Percentiles rank a stretch among this genome's conserved stretches.
Evolutionary conservation across 1,140 invertebrate species (phyloP).

Genomic region (Drosophila kurseongensis): DNA sequence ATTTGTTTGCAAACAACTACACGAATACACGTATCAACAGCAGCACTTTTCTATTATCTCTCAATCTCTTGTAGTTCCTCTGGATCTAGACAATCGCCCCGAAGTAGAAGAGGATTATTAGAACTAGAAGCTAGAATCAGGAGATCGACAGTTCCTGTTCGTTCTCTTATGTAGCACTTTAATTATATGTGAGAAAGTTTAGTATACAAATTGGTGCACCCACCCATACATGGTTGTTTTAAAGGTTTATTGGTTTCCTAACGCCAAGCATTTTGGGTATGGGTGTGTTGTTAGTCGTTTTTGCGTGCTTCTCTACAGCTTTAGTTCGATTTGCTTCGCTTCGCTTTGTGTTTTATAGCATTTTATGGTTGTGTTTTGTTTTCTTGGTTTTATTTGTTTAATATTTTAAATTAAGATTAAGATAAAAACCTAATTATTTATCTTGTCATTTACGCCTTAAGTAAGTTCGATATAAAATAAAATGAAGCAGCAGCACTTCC

Average conservation of each 20-base stretch:
- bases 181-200: constrained; percentile 62
- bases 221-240: constrained; percentile 26
- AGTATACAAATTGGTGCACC: constrained; percentile 69
- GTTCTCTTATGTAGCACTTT: constrained; percentile 58
- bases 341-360: constrained; percentile 44
- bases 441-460: constrained; percentile 80
- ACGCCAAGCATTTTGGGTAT: constrained; percentile 26
- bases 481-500: constrained; percentile 73
- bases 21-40: constrained; percentile 77
- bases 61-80: constrained; percentile 11
- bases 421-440: constrained; percentile 78
- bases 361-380: constrained; percentile 40
- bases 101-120: constrained; percentile 1
- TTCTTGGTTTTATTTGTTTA: constrained; percentile 66
- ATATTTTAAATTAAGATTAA: constrained; percentile 76
- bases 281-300: constrained; percentile 49
- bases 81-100: constrained; percentile 13
- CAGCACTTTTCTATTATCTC: constrained; percentile 49
- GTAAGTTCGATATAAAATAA: constrained; percentile 75
- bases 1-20: constrained; percentile 79
- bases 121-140: constrained; percentile 15
- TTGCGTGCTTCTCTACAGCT: constrained; percentile 68
- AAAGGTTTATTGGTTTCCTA: constrained; percentile 28
- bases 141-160: constrained; percentile 26
- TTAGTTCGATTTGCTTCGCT: constrained; percentile 58